Conservation (phyloP, 30 jellyfish, hydroid and myxozoan genomes). For the Hydractinia echinata region DNA sequence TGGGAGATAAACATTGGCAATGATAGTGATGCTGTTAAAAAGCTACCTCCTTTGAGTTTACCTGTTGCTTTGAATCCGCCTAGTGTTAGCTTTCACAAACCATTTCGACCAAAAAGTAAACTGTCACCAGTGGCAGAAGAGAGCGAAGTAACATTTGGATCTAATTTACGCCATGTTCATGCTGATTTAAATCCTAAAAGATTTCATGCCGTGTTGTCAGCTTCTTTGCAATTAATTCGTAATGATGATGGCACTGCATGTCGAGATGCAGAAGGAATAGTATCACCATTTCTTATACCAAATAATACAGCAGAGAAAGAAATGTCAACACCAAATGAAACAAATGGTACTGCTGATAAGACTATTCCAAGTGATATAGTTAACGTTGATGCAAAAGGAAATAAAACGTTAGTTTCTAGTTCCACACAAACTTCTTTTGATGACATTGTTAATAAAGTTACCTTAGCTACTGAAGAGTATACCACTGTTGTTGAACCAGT, state of each 20-base stretch:
- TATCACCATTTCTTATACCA: neutral
- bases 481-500: no score
- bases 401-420: neutral
- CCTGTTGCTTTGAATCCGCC: conserved; percentile 17
- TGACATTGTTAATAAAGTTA: neutral
- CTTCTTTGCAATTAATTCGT: neutral
- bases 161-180: conserved; percentile 17
- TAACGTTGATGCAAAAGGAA: neutral
- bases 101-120: conserved; percentile 23
- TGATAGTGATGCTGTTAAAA: neutral
- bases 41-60: conserved; percentile 11
- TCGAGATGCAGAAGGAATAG: neutral
- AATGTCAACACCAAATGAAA: conserved; percentile 8
- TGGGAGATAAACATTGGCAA: neutral
- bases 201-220: conserved; percentile 21
- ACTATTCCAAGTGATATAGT: neutral
- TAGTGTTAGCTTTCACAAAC: neutral
- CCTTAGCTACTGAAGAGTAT: no score
- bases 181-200: conserved; percentile 16
- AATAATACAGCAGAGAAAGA: neutral
- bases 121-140: conserved; percentile 29
- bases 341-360: neutral
- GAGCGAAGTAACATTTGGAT: conserved; percentile 11
- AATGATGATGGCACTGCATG: neutral
- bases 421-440: neutral